Percentiles rank a stretch among this genome's conserved stretches.
phyloP scores from a whole-genome alignment of 2,888 invertebrate genomes.

The Drosophila robusta region DNA sequence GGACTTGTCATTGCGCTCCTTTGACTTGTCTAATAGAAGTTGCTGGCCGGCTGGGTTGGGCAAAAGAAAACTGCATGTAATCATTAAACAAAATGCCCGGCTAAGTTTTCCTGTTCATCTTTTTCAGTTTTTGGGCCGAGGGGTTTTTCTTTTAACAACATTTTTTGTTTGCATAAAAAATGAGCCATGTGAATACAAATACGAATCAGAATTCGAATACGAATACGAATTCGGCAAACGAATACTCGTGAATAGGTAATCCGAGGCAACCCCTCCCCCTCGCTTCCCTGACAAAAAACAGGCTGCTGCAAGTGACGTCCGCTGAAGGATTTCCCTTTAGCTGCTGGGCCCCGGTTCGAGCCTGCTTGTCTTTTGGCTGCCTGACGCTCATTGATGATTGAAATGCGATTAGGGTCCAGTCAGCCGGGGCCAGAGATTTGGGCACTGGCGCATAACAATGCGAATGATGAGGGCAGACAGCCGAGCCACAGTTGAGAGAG shows the following conservation, averaged over 20 bases:
- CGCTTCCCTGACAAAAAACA: not conserved
- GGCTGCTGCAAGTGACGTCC: slow-evolving; percentile 60
- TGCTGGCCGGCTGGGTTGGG: slow-evolving; percentile 1
- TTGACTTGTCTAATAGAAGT: slow-evolving; percentile 43
- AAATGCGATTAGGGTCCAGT: slow-evolving; percentile 77
- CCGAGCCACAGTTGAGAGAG: slow-evolving; percentile 10
- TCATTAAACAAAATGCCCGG: slow-evolving; percentile 56
- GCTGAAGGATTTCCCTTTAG: slow-evolving; percentile 38
- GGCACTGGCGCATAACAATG: slow-evolving; percentile 73
- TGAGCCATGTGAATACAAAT: slow-evolving; percentile 11
- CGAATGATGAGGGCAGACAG: slow-evolving; percentile 75
- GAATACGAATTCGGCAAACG: not conserved
- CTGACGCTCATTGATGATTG: slow-evolving; percentile 71
- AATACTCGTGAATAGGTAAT: slow-evolving; percentile 17
- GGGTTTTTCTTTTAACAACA: slow-evolving; percentile 1
- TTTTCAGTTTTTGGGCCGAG: not conserved
- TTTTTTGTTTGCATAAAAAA: slow-evolving; percentile 29
- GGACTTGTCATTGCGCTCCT: slow-evolving; percentile 51
- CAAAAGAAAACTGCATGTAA: slow-evolving; percentile 66
- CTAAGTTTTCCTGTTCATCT: slow-evolving; percentile 41
- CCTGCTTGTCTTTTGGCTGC: slow-evolving; percentile 63
- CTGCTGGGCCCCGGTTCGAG: slow-evolving; percentile 1
- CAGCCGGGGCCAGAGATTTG: slow-evolving; percentile 67
- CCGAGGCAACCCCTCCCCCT: not conserved
- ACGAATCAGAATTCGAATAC: slow-evolving; percentile 20